A percentile compares a stretch with the other conserved stretches of the same genome.
These are phyloP conservation scores for Autographa gamma DNA, from an alignment of 2,888 invertebrate genomes.

Conservation along the genomic window DNA sequence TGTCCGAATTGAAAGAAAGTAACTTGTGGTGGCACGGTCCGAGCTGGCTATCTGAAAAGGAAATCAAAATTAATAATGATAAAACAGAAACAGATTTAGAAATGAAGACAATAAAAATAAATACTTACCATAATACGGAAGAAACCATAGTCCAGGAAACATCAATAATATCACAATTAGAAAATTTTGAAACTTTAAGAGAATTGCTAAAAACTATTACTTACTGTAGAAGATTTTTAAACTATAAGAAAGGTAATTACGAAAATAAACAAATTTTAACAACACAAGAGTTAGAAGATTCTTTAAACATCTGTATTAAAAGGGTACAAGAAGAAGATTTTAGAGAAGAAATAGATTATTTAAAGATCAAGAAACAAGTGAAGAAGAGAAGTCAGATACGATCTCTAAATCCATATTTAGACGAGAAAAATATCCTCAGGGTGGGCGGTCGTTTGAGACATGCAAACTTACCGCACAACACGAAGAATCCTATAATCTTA, in stretches of 20 bases:
- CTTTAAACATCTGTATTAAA: slow-evolving; percentile 37
- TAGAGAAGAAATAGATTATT: slow-evolving; percentile 25
- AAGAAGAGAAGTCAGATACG: slow-evolving; percentile 35
- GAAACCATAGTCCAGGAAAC: background rate
- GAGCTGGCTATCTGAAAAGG: no score
- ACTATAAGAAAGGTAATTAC: background rate
- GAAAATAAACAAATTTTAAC: slow-evolving; percentile 10
- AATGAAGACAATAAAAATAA: background rate
- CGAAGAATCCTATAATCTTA: background rate
- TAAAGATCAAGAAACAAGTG: slow-evolving; percentile 28
- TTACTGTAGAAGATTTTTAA: slow-evolving; percentile 2
- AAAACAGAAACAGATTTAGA: no score
- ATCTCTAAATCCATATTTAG: slow-evolving; percentile 50
- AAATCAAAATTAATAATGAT: no score
- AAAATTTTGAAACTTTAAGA: background rate
- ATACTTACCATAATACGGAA: background rate
- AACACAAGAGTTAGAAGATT: slow-evolving; percentile 39
- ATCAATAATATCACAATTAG: background rate
- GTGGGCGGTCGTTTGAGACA: slow-evolving; percentile 6
- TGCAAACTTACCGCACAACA: background rate
- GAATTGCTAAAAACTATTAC: background rate
- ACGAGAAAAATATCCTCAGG: slow-evolving; percentile 11
- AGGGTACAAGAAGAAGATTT: slow-evolving; percentile 42
- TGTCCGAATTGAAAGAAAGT: no score
- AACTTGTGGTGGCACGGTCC: no score